phyloP scores from a whole-genome alignment of 2,797 vertebrate species.

The Dallia pectoralis region DNA sequence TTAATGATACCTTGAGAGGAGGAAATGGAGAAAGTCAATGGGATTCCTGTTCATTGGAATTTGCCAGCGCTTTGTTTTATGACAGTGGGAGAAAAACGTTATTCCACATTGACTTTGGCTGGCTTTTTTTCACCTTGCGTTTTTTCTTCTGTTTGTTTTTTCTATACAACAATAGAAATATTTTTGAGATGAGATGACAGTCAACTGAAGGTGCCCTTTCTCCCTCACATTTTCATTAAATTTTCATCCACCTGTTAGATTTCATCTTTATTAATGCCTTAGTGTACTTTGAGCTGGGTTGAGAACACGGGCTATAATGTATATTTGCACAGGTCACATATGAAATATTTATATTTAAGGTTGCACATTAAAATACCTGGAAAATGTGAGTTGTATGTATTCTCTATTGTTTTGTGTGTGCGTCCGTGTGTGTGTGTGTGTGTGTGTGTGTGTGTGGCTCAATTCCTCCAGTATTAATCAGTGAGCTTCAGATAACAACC shows the following conservation, averaged over 20 bases:
- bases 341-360: constrained; percentile 17
- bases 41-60: constrained; percentile 60
- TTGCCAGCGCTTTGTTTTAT: constrained; percentile 57
- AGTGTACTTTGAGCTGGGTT: constrained; percentile 32
- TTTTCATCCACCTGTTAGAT: constrained; percentile 39
- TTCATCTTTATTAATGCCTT: constrained; percentile 56
- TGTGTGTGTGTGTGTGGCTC: not conserved
- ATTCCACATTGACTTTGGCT: constrained; percentile 50
- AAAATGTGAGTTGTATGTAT: not conserved
- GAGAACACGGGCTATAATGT: constrained; percentile 20
- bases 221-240: constrained; percentile 27
- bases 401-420: not conserved
- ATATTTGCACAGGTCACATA: constrained; percentile 15
- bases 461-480: not conserved
- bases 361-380: not conserved
- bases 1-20: constrained; percentile 74
- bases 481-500: not conserved
- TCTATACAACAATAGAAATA: not conserved
- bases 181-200: constrained; percentile 31
- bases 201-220: constrained; percentile 44
- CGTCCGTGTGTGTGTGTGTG: not conserved
- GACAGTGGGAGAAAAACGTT: constrained; percentile 70
- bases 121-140: not conserved
- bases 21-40: constrained; percentile 29
- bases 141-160: constrained; percentile 34